Evolutionary conservation across 2,797 vertebrate species (phyloP).

Genomic region (Phrynocephalus forsythii): DNA sequence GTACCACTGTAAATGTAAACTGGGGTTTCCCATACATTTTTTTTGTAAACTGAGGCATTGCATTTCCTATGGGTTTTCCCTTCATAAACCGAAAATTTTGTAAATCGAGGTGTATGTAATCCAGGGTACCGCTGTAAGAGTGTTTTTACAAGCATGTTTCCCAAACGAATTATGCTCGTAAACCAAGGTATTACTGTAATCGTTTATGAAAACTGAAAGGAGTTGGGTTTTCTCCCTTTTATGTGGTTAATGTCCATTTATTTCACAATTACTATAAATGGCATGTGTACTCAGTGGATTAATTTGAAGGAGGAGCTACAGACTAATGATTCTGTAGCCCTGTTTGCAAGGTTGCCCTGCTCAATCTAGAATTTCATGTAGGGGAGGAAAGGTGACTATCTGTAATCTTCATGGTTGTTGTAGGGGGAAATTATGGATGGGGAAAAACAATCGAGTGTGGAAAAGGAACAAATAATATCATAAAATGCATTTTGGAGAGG

Average conservation of each 20-base stretch:
- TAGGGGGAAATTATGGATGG: conserved; percentile 43
- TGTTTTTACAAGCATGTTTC: too few species aligned
- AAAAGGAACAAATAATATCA: background rate
- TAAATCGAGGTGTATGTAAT: too few species aligned
- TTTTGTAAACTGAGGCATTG: too few species aligned
- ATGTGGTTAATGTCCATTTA: background rate
- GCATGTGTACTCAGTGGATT: background rate
- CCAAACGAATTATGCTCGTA: too few species aligned
- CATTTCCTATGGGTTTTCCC: too few species aligned
- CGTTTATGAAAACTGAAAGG: too few species aligned
- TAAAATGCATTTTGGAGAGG: background rate
- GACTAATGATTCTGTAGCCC: background rate
- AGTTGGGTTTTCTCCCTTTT: background rate
- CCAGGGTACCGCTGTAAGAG: too few species aligned
- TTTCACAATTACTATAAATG: too few species aligned
- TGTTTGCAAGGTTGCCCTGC: background rate
- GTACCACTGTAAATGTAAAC: too few species aligned
- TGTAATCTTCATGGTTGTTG: background rate
- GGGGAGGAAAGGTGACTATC: conserved; percentile 19
- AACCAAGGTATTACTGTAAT: background rate
- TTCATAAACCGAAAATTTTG: too few species aligned
- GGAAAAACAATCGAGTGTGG: conserved; percentile 38
- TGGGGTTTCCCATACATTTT: too few species aligned
- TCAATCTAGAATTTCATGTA: background rate
- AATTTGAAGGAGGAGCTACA: background rate